Conservation (phyloP, 2,797 vertebrate species). For the Echiichthys vipera region DNA sequence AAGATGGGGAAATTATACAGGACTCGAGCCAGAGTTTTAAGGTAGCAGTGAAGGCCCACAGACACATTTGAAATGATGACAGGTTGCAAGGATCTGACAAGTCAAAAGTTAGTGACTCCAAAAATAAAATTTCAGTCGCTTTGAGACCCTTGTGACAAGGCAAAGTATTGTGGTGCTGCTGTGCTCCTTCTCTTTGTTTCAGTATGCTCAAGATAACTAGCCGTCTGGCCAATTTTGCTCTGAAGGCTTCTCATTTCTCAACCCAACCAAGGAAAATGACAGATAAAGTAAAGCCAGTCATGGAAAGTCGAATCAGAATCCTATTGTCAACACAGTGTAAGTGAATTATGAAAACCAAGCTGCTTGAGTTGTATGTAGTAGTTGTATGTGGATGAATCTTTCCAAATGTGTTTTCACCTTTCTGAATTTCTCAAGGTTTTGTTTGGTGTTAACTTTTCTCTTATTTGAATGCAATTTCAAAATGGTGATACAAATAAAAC, state of each 20-base stretch:
- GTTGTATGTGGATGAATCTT: conserved; percentile 4
- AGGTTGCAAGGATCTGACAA: conserved; percentile 86
- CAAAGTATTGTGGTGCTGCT: conserved; percentile 61
- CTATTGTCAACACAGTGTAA: conserved; percentile 26
- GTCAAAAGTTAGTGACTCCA: conserved; percentile 86
- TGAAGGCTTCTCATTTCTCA: conserved; percentile 61
- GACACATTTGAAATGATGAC: conserved; percentile 85
- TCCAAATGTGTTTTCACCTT: neutral
- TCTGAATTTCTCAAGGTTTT: conserved; percentile 3
- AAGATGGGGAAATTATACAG: conserved; percentile 90
- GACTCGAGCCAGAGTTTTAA: conserved; percentile 86
- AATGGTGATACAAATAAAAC: neutral
- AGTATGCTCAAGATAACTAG: conserved; percentile 66
- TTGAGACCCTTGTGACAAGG: conserved; percentile 78
- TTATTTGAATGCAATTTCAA: conserved; percentile 3
- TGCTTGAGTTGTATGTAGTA: too few species aligned
- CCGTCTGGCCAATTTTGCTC: conserved; percentile 54
- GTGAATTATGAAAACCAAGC: conserved; percentile 28
- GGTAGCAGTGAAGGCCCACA: conserved; percentile 82
- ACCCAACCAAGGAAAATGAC: conserved; percentile 42
- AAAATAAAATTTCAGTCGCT: conserved; percentile 84
- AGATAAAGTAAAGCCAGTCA: conserved; percentile 46
- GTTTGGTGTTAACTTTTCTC: neutral
- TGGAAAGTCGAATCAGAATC: conserved; percentile 39
- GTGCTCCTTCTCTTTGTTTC: conserved; percentile 69